Conservation (phyloP, 35 echinoderm and acorn worm genomes). For the Ophiothrix spiculata region DNA sequence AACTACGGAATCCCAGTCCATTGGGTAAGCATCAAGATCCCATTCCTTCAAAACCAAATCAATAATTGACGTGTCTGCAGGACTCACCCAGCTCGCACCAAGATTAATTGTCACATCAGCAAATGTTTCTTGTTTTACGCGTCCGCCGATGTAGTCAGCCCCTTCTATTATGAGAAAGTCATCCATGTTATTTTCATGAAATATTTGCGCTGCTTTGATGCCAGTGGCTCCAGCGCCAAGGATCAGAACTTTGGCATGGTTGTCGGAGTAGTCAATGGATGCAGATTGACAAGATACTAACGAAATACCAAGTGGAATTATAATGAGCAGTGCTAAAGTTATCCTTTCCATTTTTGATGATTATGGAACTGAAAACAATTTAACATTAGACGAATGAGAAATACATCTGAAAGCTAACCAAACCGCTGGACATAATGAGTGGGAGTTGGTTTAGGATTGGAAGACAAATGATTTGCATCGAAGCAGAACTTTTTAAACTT, state of each 20-base stretch:
- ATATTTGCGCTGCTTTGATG: constrained; percentile 9
- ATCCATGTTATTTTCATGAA: constrained; percentile 23
- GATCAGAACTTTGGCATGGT: constrained; percentile 32
- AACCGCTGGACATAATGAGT: too few relatives aligned
- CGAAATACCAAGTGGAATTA: too few relatives aligned
- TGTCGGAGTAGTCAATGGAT: constrained; percentile 15
- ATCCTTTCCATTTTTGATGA: too few relatives aligned
- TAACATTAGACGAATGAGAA: too few relatives aligned
- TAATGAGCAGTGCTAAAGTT: too few relatives aligned
- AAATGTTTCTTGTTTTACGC: constrained; percentile 12
- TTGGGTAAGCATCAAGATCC: not conserved
- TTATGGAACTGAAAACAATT: too few relatives aligned
- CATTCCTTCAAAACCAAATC: not conserved
- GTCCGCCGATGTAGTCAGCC: constrained; percentile 25
- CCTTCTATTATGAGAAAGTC: constrained; percentile 57
- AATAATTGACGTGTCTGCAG: not conserved
- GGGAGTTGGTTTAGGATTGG: too few relatives aligned
- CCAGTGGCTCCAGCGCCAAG: constrained; percentile 37
- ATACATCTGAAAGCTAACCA: too few relatives aligned
- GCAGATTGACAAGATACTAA: too few relatives aligned
- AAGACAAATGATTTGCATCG: too few relatives aligned
- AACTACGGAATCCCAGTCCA: not conserved
- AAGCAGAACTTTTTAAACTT: too few relatives aligned
- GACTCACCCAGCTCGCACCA: not conserved
- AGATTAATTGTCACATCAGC: not conserved